Conservation (phyloP, 2,888 invertebrate species). For the Polymixis lichenea region DNA sequence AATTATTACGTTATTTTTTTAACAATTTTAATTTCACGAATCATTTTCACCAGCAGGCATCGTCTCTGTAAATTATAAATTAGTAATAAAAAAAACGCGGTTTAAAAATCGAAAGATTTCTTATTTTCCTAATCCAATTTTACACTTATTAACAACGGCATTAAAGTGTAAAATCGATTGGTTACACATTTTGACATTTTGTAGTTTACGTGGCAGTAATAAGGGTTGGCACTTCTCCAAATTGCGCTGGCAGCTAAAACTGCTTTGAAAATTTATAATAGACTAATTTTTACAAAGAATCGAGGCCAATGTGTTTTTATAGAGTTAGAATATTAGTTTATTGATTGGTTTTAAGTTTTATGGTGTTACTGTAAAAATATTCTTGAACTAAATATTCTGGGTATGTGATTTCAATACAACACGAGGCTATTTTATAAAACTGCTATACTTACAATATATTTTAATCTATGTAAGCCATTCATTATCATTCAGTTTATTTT, state of each 20-base stretch:
- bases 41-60: not conserved
- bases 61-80: not conserved
- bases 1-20: too few relatives aligned
- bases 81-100: not conserved
- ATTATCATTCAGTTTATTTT: not conserved
- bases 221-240: slow-evolving; percentile 72
- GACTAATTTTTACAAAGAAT: slow-evolving; percentile 66
- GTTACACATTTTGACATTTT: slow-evolving; percentile 55
- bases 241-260: slow-evolving; percentile 52
- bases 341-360: slow-evolving; percentile 26
- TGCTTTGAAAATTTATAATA: slow-evolving; percentile 70
- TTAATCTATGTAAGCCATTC: not conserved
- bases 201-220: slow-evolving; percentile 58
- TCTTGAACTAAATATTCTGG: not conserved
- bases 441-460: not conserved
- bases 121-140: slow-evolving; percentile 33
- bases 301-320: slow-evolving; percentile 65
- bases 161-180: slow-evolving; percentile 62
- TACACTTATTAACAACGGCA: slow-evolving; percentile 44
- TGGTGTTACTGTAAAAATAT: not conserved
- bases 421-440: not conserved
- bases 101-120: not conserved
- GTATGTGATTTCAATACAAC: not conserved
- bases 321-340: slow-evolving; percentile 39
- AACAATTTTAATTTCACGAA: too few relatives aligned